Evolutionary conservation across 2,113 vertebrate genomes (phyloP), one percentile per base, ranked within the genome.

Genomic region (Erythrocercus mccallii): DNA sequence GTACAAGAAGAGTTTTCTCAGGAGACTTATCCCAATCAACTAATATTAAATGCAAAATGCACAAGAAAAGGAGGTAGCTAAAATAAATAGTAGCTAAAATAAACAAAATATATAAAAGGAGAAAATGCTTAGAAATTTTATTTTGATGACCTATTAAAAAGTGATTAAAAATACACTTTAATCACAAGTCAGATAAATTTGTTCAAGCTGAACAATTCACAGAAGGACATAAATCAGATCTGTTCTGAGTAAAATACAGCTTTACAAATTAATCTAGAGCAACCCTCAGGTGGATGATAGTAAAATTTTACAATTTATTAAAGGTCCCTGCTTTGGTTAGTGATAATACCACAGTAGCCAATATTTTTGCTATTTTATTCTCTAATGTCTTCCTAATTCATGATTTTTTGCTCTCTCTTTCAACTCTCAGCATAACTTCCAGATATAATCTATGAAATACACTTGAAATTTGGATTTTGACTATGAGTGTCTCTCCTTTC

Each of bases 31-130:
- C 8, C 35, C 6, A 83, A 50, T 81, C 51, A 73, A 50, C 14
- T 54, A 30, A 38, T 70, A 88, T 90, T 83, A 94, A 90, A 62
- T 47, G 15, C 9, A 74, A 88, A 91, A 83, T 58, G 17, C 30
- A 61, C 14, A 44, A 37, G 33, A 48, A 44, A 14, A 64, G 5
- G 19, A 86, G 3, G 4, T 38, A 42, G 18, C 10, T 42, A 51
- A 62, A 78, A 78, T 78, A 40, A 62, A 12, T 35, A 72, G n/a
- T 33, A 81, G 3, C 5, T 74, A 40, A 83, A 86, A 81, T 5
- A 23, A 38, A 51, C 44, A 28, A n/a, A 66, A 60, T 28, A 56
- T 6, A 37, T 10, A 37, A 15, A n/a, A 38, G 1, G 1, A 1
- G 6, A 24, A 66, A 72, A 48, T 14, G 2, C 2, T 44, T 56